Conservation (phyloP, 2,888 invertebrate species). For the Gryllus longicercus region DNA sequence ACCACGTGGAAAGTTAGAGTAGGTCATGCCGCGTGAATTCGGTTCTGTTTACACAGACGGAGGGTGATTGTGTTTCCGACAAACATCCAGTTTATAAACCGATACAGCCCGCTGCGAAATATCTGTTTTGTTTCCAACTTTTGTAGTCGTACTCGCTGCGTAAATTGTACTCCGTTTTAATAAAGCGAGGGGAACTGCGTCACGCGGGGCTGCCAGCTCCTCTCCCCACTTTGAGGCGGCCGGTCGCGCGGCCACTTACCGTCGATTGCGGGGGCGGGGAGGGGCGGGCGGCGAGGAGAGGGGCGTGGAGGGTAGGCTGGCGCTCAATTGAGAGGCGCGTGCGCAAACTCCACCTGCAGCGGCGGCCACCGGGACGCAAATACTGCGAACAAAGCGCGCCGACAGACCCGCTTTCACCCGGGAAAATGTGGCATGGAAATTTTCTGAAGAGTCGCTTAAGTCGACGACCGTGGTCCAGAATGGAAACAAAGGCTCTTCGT, state of each 20-base stretch:
- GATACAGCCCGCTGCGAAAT: background rate
- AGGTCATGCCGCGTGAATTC: background rate
- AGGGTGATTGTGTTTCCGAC: background rate
- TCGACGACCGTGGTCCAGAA: slow-evolving; percentile 5
- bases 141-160: background rate
- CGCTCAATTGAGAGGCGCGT: slow-evolving; percentile 2
- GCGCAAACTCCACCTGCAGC: background rate
- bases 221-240: background rate
- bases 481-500: slow-evolving; percentile 7
- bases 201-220: too few species aligned
- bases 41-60: slow-evolving; percentile 3
- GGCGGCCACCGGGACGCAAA: background rate
- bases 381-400: background rate
- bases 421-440: background rate
- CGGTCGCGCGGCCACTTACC: slow-evolving; percentile 3
- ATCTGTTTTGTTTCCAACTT: slow-evolving; percentile 17
- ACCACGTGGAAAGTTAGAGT: background rate
- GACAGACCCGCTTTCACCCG: background rate
- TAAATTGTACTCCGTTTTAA: background rate
- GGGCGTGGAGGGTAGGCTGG: background rate
- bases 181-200: background rate
- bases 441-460: slow-evolving; percentile 6
- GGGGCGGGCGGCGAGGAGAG: too few species aligned
- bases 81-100: background rate
- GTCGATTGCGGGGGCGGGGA: too few species aligned